Base-by-base conservation (phyloP, 2,797 vertebrate genomes). In the Gambusia yucatana region DNA sequence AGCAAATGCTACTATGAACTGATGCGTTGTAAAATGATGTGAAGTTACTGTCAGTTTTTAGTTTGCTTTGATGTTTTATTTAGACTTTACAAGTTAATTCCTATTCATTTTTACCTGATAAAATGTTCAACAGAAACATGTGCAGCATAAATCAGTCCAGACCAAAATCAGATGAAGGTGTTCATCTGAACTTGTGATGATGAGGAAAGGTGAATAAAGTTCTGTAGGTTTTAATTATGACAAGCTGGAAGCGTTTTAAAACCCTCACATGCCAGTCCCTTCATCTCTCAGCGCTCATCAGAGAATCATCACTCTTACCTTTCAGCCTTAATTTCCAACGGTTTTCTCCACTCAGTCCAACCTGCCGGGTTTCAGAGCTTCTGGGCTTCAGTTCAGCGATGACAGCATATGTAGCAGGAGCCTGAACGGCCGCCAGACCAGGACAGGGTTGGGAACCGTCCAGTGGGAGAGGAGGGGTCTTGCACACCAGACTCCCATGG, bases 361-460 rank as follows among this genome's bases (percentile, higher is more conserved):
- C 72, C 73, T 55, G 82, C 67, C 86, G 84, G 86, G 79, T 84
- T 87, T 78, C 73, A 72, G 77, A 52, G 74, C 73, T 46, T 22
- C 41, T 88, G 74, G 84, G 86, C 88, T 79, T 69, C 20, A 22
- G 71, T 84, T 90, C 86, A 89, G 83, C 84, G 82, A 90, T 85
- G 83, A 89, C 86, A 88, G 81, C 84, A 90, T 91, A 87, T 89
- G 88, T 80, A 85, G 81, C 85, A 70, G 80, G 77, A 87, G 87
- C 87, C 87, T 89, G 90, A 92, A 85, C 80, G 47, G 71, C 36
- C 75, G 86, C 89, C 87, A 84, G 82, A 81, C 82, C 80, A 81
- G 76, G 79, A 67, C 82, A 20, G 47, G 75, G 46, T 59, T 77
- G 73, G 86, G 83, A 70, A 83, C 9, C 52, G 36, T 80, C 82